Evolutionary conservation across 2,113 vertebrate species (phyloP).

Genomic region (Sarotherodon lohbergeri): DNA sequence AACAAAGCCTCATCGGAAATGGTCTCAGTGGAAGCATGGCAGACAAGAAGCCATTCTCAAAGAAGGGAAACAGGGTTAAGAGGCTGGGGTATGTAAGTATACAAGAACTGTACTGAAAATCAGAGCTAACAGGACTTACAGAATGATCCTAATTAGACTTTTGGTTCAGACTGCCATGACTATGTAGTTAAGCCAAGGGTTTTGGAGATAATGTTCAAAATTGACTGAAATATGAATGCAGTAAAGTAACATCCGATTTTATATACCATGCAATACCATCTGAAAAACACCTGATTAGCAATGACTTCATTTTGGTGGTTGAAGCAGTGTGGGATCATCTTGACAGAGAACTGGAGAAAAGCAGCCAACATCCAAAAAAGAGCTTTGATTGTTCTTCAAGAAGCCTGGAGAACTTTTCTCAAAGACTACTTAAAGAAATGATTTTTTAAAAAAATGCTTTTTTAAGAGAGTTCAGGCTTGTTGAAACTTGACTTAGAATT

Average conservation of each 20-base stretch:
- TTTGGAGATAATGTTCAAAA: neutral
- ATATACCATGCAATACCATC: neutral
- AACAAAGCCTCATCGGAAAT: neutral
- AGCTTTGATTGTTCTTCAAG: neutral
- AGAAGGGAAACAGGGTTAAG: neutral
- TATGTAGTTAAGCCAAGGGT: neutral
- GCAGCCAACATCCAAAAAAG: neutral
- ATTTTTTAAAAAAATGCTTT: no score
- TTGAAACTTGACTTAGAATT: neutral
- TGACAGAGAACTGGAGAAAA: neutral
- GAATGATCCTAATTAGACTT: neutral
- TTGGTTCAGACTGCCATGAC: neutral
- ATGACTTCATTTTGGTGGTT: neutral
- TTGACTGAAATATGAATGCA: neutral
- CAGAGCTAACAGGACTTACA: rapidly evolving
- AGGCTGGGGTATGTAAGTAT: neutral
- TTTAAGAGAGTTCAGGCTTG: no score
- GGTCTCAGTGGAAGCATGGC: neutral
- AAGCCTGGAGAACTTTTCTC: no score
- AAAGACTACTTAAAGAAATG: no score
- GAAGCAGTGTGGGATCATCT: neutral
- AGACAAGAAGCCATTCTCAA: neutral
- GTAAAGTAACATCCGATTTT: neutral
- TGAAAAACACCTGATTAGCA: neutral
- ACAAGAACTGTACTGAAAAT: neutral